Base-by-base conservation (phyloP, 2,888 invertebrate genomes). In the Xestia c-nigrum region DNA sequence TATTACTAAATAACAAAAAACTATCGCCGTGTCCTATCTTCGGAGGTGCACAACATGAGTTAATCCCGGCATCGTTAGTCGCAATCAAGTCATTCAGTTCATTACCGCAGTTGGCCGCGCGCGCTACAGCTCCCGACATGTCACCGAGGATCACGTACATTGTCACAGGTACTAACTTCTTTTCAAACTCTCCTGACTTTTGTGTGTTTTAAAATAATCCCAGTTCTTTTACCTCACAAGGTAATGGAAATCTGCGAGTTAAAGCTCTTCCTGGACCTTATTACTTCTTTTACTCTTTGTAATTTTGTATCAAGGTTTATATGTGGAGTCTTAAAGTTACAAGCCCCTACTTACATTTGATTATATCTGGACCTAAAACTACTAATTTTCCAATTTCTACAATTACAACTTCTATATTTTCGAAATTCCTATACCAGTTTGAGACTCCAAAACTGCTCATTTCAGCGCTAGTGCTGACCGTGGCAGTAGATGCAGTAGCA, bases 11-110 rank as follows among this genome's bases (percentile, higher is more conserved):
- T 55, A 73, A 50, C 19, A 67, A 72, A 71, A 67, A 31, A 47
- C 76, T 87, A 85, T 81, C 90, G 88, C 91, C 61, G 73, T 72
- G 84, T 93, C 93, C 91, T 81, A 81, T 80, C 77, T 88, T 87
- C 77, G 85, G 72, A 80, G 74, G 38, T 90, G 78, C 81, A 79
- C 72, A 85, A 81, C 87, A 85, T 65, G 79, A 66, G 85, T 82
- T 91, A 90, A 90, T 91, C 84, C 89, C 81, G 71, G 69, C 87
- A 89, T 90, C 90, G 91, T 93, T 90, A 90, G 85, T 87, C 88
- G 85, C 92, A 93, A 94, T 94, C 93, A 93, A 92, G 89, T 92
- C 91, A 93, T 92, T 93, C 92, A 90, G 91, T 93, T 92, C 92
- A 94, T 94, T 94, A 93, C 90, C 89, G 88, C 89, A 88, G 89